Evolutionary conservation across 2,797 vertebrate species (phyloP).

Genomic region (Astyanax mexicanus): DNA sequence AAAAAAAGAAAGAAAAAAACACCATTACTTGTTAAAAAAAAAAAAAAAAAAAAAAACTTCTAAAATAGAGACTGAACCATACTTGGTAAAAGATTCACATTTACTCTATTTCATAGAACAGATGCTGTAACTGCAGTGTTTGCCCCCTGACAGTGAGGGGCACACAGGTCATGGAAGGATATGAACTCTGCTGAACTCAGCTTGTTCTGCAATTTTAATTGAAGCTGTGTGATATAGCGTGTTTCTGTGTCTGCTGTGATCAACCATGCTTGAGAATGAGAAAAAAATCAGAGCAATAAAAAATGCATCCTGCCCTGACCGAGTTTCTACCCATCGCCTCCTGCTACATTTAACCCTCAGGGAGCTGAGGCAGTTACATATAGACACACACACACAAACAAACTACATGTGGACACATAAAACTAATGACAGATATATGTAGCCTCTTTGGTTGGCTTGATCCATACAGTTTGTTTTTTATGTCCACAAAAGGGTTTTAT

Average conservation of each 20-base stretch:
- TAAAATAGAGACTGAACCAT: too few species aligned
- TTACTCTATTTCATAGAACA: neutral
- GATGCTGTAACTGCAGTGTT: neutral
- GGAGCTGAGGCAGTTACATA: neutral
- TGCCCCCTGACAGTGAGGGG: neutral
- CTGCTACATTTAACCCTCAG: neutral
- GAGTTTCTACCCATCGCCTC: neutral
- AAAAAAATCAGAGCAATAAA: neutral
- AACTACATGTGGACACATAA: neutral
- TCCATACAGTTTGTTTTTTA: neutral
- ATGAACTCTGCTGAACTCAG: slow-evolving; percentile 66
- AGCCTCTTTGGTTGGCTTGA: neutral
- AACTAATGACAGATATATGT: neutral
- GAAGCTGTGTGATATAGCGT: slow-evolving; percentile 49
- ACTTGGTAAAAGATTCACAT: neutral
- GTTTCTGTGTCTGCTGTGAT: neutral
- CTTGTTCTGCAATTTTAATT: slow-evolving; percentile 70
- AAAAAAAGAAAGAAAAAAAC: too few species aligned
- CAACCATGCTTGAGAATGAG: neutral
- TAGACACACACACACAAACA: slow-evolving; percentile 1
- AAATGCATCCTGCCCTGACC: slow-evolving; percentile 5
- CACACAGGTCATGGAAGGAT: neutral
- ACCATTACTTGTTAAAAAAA: too few species aligned
- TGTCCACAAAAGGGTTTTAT: neutral
- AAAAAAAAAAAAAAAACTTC: too few species aligned